Evolutionary conservation across 2,797 vertebrate genomes (phyloP).

Genomic region (Bryconaethiops microstoma): DNA sequence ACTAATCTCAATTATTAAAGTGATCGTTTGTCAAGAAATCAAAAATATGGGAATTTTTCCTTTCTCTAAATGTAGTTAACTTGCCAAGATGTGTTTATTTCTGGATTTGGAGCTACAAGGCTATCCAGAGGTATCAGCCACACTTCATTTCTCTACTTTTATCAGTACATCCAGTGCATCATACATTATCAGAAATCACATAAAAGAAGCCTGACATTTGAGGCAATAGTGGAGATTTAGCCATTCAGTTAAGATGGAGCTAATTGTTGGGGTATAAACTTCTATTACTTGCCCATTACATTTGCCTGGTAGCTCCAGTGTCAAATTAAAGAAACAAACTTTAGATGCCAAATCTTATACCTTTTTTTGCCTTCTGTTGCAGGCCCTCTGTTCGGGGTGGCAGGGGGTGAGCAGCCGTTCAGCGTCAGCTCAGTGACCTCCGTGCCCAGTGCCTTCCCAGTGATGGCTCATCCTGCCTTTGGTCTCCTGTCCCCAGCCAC

Average conservation of each 20-base stretch:
- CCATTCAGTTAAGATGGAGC: neutral
- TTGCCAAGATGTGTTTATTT: neutral
- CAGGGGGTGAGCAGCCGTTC: constrained; percentile 88
- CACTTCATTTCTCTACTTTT: no score
- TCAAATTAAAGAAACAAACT: neutral
- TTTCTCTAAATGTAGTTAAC: neutral
- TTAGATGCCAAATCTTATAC: neutral
- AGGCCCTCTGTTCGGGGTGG: constrained; percentile 89
- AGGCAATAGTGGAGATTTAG: neutral
- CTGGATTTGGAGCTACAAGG: neutral
- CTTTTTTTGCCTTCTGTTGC: constrained; percentile 1
- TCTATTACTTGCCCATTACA: neutral
- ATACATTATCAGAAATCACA: neutral
- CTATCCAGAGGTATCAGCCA: neutral
- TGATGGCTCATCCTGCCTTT: constrained; percentile 92
- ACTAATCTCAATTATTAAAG: neutral
- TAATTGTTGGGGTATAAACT: neutral
- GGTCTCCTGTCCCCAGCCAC: constrained; percentile 89
- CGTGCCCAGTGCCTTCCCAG: constrained; percentile 94
- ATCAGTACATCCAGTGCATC: no score
- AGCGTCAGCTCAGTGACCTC: constrained; percentile 91
- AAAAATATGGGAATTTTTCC: no score
- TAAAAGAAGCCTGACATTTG: no score
- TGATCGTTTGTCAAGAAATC: neutral
- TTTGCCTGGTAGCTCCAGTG: neutral